Conservation (phyloP, 2,113 vertebrate genomes). For the Hiodon tergisus region DNA sequence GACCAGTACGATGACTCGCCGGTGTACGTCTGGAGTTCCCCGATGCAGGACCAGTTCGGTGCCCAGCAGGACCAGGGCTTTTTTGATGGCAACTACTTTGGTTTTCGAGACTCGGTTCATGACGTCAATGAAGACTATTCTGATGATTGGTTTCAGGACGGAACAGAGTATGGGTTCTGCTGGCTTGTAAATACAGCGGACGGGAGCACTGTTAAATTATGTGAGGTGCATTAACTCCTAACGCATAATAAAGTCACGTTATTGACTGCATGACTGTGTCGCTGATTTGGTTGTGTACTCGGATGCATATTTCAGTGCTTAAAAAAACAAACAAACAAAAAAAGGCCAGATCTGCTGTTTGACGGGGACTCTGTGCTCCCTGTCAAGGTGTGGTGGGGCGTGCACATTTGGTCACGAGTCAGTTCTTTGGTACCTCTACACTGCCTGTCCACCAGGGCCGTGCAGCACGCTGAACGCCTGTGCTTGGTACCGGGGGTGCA, state of each 20-base stretch:
- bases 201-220: slow-evolving; percentile 12
- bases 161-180: neutral
- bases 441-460: neutral
- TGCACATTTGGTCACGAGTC: slow-evolving; percentile 46
- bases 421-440: slow-evolving; percentile 39
- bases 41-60: slow-evolving; percentile 10
- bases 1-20: slow-evolving; percentile 24
- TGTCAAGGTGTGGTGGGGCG: slow-evolving; percentile 41
- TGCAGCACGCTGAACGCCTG: slow-evolving; percentile 47
- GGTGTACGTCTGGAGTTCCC: slow-evolving; percentile 32
- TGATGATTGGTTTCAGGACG: slow-evolving; percentile 19
- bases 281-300: neutral
- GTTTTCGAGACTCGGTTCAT: slow-evolving; percentile 15
- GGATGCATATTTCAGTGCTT: neutral
- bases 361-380: slow-evolving; percentile 29
- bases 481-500: slow-evolving; percentile 42
- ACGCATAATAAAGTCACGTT: neutral
- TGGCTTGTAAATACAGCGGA: slow-evolving; percentile 7
- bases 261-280: neutral
- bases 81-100: slow-evolving; percentile 14
- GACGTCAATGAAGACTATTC: slow-evolving; percentile 10
- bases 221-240: slow-evolving; percentile 8
- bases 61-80: slow-evolving; percentile 12
- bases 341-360: neutral
- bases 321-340: no score